Percentiles rank a stretch among this genome's conserved stretches.
These are phyloP conservation scores for Pelochelys cantorii DNA, from an alignment of 2,797 vertebrate species.

Conservation along the genomic window DNA sequence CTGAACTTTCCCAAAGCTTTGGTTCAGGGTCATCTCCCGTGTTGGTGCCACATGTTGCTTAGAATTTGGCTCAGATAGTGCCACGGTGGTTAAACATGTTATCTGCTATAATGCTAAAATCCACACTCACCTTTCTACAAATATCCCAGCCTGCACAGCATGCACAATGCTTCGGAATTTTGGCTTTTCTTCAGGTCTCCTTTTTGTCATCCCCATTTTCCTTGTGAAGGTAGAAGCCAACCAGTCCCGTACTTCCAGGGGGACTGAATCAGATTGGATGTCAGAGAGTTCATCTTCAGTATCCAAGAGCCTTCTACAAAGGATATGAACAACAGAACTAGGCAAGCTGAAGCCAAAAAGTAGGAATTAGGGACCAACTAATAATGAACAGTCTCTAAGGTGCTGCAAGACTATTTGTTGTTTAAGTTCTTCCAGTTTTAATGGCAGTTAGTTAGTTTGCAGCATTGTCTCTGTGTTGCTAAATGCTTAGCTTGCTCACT, in stretches of 20 bases:
- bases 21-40: neutral
- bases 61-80: neutral
- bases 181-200: slow-evolving; percentile 94
- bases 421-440: neutral
- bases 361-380: neutral
- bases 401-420: too few species aligned
- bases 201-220: slow-evolving; percentile 94
- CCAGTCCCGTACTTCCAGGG: slow-evolving; percentile 96
- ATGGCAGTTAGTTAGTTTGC: neutral
- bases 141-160: slow-evolving; percentile 97
- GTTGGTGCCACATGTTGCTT: neutral
- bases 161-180: slow-evolving; percentile 98
- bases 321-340: neutral
- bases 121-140: slow-evolving; percentile 92
- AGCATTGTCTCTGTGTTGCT: neutral
- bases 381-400: neutral
- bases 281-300: slow-evolving; percentile 96
- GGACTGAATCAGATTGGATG: slow-evolving; percentile 93
- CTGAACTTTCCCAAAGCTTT: neutral
- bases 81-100: neutral
- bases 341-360: neutral
- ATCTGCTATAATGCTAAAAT: neutral
- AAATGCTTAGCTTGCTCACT: neutral
- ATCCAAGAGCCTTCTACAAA: slow-evolving; percentile 91
- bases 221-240: slow-evolving; percentile 96